These are phyloP conservation scores for Plebejus argus DNA, from an alignment of 2,888 invertebrate species.

Conservation along the genomic window DNA sequence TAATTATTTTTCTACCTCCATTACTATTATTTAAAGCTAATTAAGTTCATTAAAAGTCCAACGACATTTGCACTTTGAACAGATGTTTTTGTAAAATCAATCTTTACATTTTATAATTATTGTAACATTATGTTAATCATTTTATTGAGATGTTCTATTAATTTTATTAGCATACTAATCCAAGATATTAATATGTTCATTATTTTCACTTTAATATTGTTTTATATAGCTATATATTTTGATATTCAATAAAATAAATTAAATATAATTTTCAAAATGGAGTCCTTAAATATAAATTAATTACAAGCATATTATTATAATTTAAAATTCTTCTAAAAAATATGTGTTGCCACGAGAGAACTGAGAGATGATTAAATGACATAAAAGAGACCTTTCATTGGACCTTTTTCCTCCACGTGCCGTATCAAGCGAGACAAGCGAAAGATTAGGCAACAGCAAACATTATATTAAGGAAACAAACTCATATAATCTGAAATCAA, in stretches of 20 bases:
- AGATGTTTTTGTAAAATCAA: neutral
- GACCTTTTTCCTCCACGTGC: too few species aligned
- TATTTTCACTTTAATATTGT: neutral
- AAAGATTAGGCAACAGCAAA: too few species aligned
- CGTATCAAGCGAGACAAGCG: too few species aligned
- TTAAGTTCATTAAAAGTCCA: neutral
- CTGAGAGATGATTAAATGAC: too few species aligned
- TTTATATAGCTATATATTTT: neutral
- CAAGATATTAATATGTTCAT: neutral
- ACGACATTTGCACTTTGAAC: neutral
- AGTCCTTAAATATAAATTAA: too few species aligned
- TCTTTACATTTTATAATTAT: neutral
- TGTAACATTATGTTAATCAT: neutral
- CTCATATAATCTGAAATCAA: too few species aligned
- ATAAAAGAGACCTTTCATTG: too few species aligned
- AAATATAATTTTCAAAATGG: too few species aligned
- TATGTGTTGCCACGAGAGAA: too few species aligned
- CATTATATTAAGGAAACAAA: too few species aligned
- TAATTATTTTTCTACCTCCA: neutral
- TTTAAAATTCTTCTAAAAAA: too few species aligned
- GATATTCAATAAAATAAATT: neutral
- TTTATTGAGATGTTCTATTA: constrained; percentile 2
- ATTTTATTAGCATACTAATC: neutral
- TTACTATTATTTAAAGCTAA: neutral
- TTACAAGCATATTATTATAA: too few species aligned